Base-by-base conservation (phyloP, 2,888 invertebrate genomes). In the Macropis europaea region DNA sequence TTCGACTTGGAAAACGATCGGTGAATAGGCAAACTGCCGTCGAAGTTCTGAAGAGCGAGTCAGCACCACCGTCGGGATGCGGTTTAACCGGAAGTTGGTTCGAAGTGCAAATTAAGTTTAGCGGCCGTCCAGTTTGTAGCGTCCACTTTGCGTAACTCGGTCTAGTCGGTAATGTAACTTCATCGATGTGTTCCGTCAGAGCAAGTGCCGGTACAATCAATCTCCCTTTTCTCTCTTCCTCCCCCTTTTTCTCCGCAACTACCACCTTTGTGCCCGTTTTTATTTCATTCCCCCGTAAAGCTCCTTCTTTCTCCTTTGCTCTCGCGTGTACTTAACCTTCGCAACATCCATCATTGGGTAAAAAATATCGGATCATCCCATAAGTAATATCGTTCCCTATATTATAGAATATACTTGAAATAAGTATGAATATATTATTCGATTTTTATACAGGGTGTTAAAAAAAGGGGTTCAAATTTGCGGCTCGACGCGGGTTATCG, bases 111-210 rank as follows among this genome's bases (percentile, higher is more conserved):
- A 87, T 86, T 84, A 87, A 86, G 86, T 87, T 87, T 86, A 83
- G 83, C 81, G 82, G 81, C 79, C 80, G 84, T 84, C 84, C 84
- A 85, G 86, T 84, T 86, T 86, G 86, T 78, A 84, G 83, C 85
- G 83, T 84, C 77, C 85, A 88, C 87, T 88, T 88, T 88, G 88
- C 86, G 87, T 89, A 88, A 89, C 88, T 89, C 87, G 85, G 82
- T 87, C 85, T 84, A 84, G 82, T 86, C 85, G 84, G 87, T 88
- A 88, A 88, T 87, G 86, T 86, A 87, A 88, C 88, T 88, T 88
- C 87, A 87, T 88, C 88, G 88, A 88, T 88, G 87, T 88, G 86
- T 88, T 88, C 87, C 87, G 88, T 82, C 82, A 81, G 84, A 83
- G 84, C 84, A 85, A 85, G 85, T 87, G 87, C 84, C 83, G 80